phyloP scores from a whole-genome alignment of 2,888 invertebrate species.

The Prosopocoilus inquinatus region DNA sequence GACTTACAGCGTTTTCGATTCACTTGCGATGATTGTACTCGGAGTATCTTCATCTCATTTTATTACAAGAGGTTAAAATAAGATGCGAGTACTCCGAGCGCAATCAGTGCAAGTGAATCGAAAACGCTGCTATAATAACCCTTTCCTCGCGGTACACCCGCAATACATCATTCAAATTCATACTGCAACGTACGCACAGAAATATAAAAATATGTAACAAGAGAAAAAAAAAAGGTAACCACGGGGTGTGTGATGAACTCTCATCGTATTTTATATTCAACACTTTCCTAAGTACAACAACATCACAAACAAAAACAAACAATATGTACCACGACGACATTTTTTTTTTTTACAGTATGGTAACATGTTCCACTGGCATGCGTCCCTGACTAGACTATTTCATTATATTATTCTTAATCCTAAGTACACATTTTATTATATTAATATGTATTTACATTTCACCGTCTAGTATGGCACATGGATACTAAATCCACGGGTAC shows the following conservation, averaged over 20 bases:
- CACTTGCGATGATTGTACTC: too few species aligned
- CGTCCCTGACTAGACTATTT: constrained; percentile 22
- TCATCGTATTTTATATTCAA: neutral
- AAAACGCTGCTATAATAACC: too few species aligned
- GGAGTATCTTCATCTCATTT: too few species aligned
- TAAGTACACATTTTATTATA: constrained; percentile 9
- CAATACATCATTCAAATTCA: too few species aligned
- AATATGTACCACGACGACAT: constrained; percentile 2
- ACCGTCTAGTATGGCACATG: constrained; percentile 33
- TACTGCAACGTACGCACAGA: neutral
- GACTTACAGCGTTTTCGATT: too few species aligned
- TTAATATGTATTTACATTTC: constrained; percentile 11
- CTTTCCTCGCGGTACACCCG: too few species aligned
- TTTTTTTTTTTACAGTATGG: constrained; percentile 20
- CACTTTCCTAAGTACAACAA: neutral
- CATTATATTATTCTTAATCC: constrained; percentile 15
- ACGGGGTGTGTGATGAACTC: neutral
- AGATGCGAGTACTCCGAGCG: too few species aligned
- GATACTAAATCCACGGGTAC: constrained; percentile 33
- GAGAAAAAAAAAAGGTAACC: neutral
- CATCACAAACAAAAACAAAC: neutral
- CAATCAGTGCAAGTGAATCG: too few species aligned
- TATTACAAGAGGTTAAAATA: too few species aligned
- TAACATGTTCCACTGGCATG: constrained; percentile 35
- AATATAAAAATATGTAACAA: neutral